Conservation (phyloP, 2,797 vertebrate species). For the Graptemys geographica region DNA sequence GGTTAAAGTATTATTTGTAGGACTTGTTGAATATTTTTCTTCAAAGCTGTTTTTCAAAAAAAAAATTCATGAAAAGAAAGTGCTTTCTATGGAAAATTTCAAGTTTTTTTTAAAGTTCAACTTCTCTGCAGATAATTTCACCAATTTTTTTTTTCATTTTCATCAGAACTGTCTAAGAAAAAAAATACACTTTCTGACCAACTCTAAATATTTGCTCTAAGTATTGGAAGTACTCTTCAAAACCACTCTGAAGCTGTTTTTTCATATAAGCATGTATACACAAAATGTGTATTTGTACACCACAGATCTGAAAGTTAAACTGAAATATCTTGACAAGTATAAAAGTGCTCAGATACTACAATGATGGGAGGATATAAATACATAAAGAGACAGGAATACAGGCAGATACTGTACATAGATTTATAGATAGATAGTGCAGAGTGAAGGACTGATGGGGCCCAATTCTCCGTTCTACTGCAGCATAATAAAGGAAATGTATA, state of each 20-base stretch:
- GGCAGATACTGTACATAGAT: not conserved
- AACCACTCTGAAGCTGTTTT: not conserved
- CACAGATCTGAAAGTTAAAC: not conserved
- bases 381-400: not conserved
- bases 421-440: not conserved
- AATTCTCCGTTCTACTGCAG: not conserved
- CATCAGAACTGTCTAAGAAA: not conserved
- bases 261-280: not conserved
- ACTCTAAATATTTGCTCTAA: not conserved
- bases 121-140: not conserved
- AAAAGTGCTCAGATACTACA: not conserved
- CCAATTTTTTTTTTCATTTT: not conserved
- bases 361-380: not conserved
- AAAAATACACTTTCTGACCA: constrained; percentile 26
- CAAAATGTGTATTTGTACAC: not conserved
- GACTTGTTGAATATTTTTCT: not conserved
- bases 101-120: not conserved
- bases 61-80: not conserved
- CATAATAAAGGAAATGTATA: not conserved
- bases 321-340: not conserved
- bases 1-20: not conserved
- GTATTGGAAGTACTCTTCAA: not conserved
- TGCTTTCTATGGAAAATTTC: not conserved
- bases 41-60: not conserved
- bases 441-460: not conserved